Conservation (phyloP, 2,797 vertebrate genomes). For the Hozukius guyotensis region DNA sequence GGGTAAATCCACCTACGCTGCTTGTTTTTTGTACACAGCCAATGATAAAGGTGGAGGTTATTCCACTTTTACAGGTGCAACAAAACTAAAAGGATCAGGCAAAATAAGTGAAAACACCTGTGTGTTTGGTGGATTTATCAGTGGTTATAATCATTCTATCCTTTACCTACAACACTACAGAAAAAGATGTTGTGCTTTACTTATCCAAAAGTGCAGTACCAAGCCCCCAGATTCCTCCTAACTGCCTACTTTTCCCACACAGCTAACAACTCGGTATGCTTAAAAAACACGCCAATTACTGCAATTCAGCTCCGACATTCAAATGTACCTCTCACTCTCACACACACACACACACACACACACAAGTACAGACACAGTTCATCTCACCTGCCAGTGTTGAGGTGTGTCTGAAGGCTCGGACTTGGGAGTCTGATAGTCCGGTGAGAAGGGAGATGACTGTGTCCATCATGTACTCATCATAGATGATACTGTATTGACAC, state of each 20-base stretch:
- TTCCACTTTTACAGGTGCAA: background rate
- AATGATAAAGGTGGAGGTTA: background rate
- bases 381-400: slow-evolving; percentile 95
- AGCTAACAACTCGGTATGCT: background rate
- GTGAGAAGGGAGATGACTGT: slow-evolving; percentile 99
- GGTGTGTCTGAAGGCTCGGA: slow-evolving; percentile 98
- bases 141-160: background rate
- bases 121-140: background rate
- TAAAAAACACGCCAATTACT: background rate
- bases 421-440: slow-evolving; percentile 97
- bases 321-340: background rate
- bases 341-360: background rate
- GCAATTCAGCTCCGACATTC: slow-evolving; percentile 7
- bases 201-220: background rate
- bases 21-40: background rate
- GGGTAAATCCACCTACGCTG: background rate
- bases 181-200: background rate
- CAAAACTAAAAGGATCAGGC: background rate
- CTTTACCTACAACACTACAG: background rate
- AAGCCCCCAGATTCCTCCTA: background rate
- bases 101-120: background rate
- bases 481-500: slow-evolving; percentile 99
- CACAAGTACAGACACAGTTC: background rate
- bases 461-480: slow-evolving; percentile 99
- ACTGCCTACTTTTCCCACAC: background rate